These are phyloP conservation scores for Nipponacmea schrenckii DNA, from an alignment of 2,888 invertebrate species.

Conservation along the genomic window DNA sequence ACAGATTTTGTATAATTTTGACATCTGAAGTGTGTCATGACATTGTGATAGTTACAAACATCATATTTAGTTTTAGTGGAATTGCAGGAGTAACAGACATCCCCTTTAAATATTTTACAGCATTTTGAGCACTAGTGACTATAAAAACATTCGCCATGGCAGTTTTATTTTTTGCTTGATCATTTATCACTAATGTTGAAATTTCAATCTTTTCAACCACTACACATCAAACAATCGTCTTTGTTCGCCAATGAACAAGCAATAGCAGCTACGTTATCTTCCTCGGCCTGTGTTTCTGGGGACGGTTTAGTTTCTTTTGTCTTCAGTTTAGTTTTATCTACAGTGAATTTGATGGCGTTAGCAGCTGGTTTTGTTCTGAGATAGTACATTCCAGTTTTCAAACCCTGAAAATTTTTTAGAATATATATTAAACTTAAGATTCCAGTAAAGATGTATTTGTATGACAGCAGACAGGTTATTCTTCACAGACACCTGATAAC, in stretches of 20 bases:
- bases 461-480: too few species aligned
- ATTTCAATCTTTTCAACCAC: constrained; percentile 34
- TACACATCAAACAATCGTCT: constrained; percentile 86
- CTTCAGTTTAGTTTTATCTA: constrained; percentile 83
- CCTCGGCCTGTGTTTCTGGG: constrained; percentile 45
- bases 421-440: constrained; percentile 11
- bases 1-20: too few species aligned
- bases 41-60: too few species aligned
- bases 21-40: too few species aligned
- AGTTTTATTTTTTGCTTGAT: too few species aligned
- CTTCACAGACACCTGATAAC: too few species aligned
- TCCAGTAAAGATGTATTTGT: neutral
- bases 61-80: too few species aligned
- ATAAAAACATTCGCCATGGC: too few species aligned
- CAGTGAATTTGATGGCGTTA: constrained; percentile 96
- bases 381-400: constrained; percentile 99
- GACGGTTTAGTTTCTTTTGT: constrained; percentile 31
- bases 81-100: too few species aligned
- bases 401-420: constrained; percentile 77
- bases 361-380: constrained; percentile 95
- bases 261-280: constrained; percentile 79
- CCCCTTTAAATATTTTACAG: too few species aligned
- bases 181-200: too few species aligned
- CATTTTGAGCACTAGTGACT: too few species aligned
- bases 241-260: constrained; percentile 88